These are phyloP conservation scores for Dissostichus mawsoni DNA, from an alignment of 2,113 vertebrate genomes.

Conservation along the genomic window DNA sequence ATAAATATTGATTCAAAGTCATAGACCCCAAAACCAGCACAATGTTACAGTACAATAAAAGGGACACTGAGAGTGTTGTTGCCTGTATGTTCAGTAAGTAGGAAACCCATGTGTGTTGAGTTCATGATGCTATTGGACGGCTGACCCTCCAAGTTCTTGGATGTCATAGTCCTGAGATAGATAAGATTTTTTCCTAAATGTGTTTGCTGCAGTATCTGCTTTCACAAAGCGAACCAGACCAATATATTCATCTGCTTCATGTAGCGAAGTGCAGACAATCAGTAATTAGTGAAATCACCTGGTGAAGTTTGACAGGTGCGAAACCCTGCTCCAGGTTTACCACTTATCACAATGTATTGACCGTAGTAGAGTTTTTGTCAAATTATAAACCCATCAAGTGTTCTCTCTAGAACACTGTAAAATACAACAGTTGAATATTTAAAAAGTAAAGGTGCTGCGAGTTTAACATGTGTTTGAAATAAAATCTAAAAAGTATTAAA, in stretches of 20 bases:
- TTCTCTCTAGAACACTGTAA: neutral
- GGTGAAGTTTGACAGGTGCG: neutral
- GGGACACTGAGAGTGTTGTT: neutral
- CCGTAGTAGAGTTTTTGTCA: neutral
- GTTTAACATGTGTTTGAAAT: conserved; percentile 16
- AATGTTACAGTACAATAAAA: conserved; percentile 39
- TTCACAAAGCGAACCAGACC: neutral
- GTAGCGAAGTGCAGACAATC: neutral
- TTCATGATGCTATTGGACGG: neutral
- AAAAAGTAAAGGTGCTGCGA: conserved; percentile 6
- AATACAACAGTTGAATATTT: conserved; percentile 15
- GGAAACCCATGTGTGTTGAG: neutral
- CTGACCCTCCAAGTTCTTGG: neutral
- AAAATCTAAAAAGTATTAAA: neutral
- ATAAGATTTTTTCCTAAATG: too few species aligned
- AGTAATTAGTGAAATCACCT: conserved; percentile 9
- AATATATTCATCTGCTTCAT: neutral
- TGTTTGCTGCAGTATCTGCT: neutral
- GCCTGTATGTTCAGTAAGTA: neutral
- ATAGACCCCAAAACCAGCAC: conserved; percentile 37
- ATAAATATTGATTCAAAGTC: conserved; percentile 74
- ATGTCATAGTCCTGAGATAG: neutral
- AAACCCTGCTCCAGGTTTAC: neutral
- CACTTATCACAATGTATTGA: neutral
- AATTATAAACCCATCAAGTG: conserved; percentile 7